Percentiles rank a stretch among this genome's conserved stretches.
Conservation (phyloP, 2,797 vertebrate genomes). For the Gadopsis marmoratus region DNA sequence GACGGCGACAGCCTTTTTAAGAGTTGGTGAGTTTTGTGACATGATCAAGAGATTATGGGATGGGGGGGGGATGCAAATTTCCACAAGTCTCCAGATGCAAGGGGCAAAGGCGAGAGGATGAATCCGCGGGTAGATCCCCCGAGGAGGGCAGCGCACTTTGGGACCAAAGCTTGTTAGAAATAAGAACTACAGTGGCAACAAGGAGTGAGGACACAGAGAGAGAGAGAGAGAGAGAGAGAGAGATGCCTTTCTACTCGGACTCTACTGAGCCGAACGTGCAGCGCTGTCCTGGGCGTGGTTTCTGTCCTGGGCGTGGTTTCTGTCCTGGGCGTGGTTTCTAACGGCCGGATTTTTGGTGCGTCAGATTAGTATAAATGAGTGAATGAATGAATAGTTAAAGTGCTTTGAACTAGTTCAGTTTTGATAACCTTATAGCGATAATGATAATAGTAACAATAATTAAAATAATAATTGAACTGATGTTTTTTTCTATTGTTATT, state of each 20-base stretch:
- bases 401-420: not conserved
- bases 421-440: not conserved
- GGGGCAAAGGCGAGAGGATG: not conserved
- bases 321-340: slow-evolving; percentile 8
- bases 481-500: not conserved
- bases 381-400: not conserved
- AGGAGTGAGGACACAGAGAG: not conserved
- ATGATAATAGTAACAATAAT: not conserved
- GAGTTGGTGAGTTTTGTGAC: slow-evolving; percentile 9
- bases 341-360: not conserved
- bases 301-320: slow-evolving; percentile 8
- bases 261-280: not conserved
- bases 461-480: not conserved
- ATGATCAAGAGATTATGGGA: not conserved
- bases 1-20: not conserved
- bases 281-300: slow-evolving; percentile 27
- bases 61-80: not conserved
- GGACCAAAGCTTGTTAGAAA: slow-evolving; percentile 2
- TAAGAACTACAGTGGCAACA: not conserved
- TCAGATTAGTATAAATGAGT: not conserved
- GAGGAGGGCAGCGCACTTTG: slow-evolving; percentile 12
- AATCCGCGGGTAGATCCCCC: not conserved
- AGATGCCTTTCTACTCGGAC: not conserved
- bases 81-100: not conserved
- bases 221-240: not conserved